Conservation (phyloP, 2,113 vertebrate species). For the Silurus meridionalis region DNA sequence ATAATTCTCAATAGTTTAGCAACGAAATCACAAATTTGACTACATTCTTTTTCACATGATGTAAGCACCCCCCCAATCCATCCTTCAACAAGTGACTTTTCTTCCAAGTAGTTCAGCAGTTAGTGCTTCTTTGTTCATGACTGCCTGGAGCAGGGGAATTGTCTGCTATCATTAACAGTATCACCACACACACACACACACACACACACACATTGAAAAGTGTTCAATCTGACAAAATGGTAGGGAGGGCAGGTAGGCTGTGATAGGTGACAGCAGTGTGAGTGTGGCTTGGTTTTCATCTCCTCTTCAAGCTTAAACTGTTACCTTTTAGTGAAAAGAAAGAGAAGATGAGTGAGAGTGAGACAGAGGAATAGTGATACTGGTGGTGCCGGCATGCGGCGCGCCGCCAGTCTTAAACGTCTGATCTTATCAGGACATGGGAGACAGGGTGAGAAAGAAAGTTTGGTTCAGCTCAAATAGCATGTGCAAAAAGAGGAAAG, state of each 20-base stretch:
- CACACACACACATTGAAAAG: slow-evolving; percentile 50
- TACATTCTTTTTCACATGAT: background rate
- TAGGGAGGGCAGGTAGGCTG: slow-evolving; percentile 48
- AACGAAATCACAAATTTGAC: background rate
- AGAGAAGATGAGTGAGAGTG: slow-evolving; percentile 39
- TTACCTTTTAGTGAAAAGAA: slow-evolving; percentile 35
- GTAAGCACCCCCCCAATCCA: background rate
- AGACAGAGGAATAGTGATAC: slow-evolving; percentile 29
- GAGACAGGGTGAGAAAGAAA: slow-evolving; percentile 32
- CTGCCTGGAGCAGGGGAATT: slow-evolving; percentile 65
- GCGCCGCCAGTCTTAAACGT: slow-evolving; percentile 32
- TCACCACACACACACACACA: slow-evolving; percentile 56
- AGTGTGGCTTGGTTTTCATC: slow-evolving; percentile 31
- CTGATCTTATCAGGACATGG: slow-evolving; percentile 45
- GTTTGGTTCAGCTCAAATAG: slow-evolving; percentile 32
- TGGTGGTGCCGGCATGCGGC: slow-evolving; percentile 31
- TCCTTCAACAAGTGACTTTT: slow-evolving; percentile 25
- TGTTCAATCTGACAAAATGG: slow-evolving; percentile 72
- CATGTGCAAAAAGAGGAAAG: slow-evolving; percentile 9
- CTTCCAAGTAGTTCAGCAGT: background rate
- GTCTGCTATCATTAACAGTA: slow-evolving; percentile 56
- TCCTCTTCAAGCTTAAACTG: slow-evolving; percentile 33
- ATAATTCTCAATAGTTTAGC: background rate
- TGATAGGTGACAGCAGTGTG: slow-evolving; percentile 38
- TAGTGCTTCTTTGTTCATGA: slow-evolving; percentile 36